Percentiles rank a stretch among this genome's conserved stretches.
Conservation (phyloP, 1,140 invertebrate genomes). For the Brachionus sp. region DNA sequence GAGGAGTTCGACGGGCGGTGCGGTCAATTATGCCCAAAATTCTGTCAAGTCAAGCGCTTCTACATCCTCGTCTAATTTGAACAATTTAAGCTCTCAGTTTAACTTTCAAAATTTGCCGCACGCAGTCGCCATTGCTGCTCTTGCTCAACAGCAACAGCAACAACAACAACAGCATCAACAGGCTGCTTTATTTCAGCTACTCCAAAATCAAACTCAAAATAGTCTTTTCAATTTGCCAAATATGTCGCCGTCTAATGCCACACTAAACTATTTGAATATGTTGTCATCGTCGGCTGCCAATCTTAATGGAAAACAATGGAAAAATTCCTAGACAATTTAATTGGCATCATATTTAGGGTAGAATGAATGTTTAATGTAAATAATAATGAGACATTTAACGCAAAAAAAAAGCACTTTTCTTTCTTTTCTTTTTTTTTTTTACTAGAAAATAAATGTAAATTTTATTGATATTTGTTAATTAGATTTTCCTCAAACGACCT, state of each 20-base stretch:
- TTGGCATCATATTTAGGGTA: not conserved
- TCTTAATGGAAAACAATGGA: conserved; percentile 21
- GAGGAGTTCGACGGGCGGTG: not conserved
- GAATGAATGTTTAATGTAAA: conserved; percentile 34
- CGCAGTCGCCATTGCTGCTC: not conserved
- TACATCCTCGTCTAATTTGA: not conserved
- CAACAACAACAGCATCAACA: conserved; percentile 14
- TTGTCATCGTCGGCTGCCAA: not conserved
- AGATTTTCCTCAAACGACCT: not conserved
- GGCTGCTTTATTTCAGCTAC: not conserved
- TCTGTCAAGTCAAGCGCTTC: not conserved
- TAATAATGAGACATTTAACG: conserved; percentile 8
- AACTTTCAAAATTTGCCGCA: conserved; percentile 21
- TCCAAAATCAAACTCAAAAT: conserved; percentile 22
- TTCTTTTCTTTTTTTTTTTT: not conserved
- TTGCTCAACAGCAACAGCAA: conserved; percentile 11
- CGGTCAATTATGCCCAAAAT: not conserved
- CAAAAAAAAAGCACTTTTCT: not conserved
- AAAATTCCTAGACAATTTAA: not conserved
- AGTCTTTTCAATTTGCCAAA: not conserved
- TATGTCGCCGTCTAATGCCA: not conserved
- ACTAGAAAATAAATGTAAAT: conserved; percentile 21
- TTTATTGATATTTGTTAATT: not conserved
- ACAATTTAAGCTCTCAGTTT: conserved; percentile 8
- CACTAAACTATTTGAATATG: conserved; percentile 15